Conservation (phyloP, 1,140 invertebrate genomes). For the Scylla paramamosain region DNA sequence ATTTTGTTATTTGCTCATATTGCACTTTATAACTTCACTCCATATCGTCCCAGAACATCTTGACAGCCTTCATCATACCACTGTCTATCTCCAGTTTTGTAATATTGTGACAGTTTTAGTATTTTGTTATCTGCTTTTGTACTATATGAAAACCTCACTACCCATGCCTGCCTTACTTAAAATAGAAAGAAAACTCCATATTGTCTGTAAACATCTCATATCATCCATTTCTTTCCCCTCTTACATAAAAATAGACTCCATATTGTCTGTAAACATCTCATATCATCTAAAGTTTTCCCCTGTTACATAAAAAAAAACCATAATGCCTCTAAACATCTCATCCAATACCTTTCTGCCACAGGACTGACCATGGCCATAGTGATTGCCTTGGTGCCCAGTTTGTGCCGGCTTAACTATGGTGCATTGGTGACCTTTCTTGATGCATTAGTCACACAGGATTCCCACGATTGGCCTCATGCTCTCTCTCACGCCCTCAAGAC, state of each 20-base stretch:
- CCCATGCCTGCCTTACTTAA: too few relatives aligned
- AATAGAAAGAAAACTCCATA: too few relatives aligned
- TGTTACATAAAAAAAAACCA: too few relatives aligned
- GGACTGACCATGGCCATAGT: constrained; percentile 64
- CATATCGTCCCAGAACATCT: too few relatives aligned
- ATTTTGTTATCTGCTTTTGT: too few relatives aligned
- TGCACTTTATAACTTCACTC: neutral
- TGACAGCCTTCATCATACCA: constrained; percentile 89
- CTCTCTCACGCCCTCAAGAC: constrained; percentile 27
- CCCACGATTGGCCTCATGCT: constrained; percentile 36
- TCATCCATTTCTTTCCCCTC: neutral
- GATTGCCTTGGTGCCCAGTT: constrained; percentile 61
- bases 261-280: too few relatives aligned
- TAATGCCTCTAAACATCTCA: too few relatives aligned
- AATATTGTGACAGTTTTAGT: constrained; percentile 79
- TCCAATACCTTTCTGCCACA: neutral
- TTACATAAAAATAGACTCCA: too few relatives aligned
- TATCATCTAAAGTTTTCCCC: too few relatives aligned
- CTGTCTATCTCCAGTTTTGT: constrained; percentile 89
- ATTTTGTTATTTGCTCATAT: too few relatives aligned
- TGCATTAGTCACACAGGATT: constrained; percentile 37
- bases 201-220: too few relatives aligned
- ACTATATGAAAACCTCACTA: neutral
- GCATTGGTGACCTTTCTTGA: constrained; percentile 45
- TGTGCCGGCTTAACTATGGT: constrained; percentile 54